These are phyloP conservation scores for Drosophila insularis DNA, from an alignment of 1,140 invertebrate species.

Conservation along the genomic window DNA sequence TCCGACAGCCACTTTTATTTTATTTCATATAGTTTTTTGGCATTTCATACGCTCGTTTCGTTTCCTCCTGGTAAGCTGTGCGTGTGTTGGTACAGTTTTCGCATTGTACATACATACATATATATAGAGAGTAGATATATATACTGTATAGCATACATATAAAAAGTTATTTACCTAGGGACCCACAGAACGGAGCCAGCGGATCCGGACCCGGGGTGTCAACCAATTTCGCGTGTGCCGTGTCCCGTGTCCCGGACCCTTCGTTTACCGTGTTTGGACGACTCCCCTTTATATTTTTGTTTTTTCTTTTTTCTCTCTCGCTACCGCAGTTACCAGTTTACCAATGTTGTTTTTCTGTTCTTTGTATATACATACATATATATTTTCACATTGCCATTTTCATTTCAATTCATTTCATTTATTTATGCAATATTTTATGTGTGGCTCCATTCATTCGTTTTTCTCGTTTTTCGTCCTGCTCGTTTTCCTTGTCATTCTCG, in stretches of 20 bases:
- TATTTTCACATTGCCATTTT: constrained; percentile 74
- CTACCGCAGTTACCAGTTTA: constrained; percentile 19
- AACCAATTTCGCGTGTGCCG: constrained; percentile 74
- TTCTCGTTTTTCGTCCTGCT: background rate
- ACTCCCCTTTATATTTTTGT: constrained; percentile 21
- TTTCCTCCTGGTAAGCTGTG: constrained; percentile 34
- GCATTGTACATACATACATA: constrained; percentile 32
- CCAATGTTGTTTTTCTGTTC: constrained; percentile 62
- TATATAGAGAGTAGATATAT: constrained; percentile 4
- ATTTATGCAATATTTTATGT: constrained; percentile 81
- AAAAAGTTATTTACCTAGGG: constrained; percentile 72
- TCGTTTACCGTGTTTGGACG: constrained; percentile 3
- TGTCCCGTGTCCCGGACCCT: background rate
- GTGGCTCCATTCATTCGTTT: constrained; percentile 62
- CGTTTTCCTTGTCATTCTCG: constrained; percentile 36
- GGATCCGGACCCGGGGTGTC: constrained; percentile 62
- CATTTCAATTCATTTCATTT: constrained; percentile 80
- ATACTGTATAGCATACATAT: constrained; percentile 23
- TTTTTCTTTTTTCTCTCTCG: background rate
- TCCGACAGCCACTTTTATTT: constrained; percentile 69
- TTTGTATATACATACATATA: constrained; percentile 18
- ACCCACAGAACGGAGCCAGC: constrained; percentile 36
- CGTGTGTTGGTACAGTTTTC: constrained; percentile 74
- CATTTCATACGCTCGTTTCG: constrained; percentile 52
- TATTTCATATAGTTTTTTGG: constrained; percentile 77